Percentiles rank a stretch among this genome's conserved stretches.
phyloP scores from a whole-genome alignment of 1,140 invertebrate genomes.

The Frieseomelitta varia region DNA sequence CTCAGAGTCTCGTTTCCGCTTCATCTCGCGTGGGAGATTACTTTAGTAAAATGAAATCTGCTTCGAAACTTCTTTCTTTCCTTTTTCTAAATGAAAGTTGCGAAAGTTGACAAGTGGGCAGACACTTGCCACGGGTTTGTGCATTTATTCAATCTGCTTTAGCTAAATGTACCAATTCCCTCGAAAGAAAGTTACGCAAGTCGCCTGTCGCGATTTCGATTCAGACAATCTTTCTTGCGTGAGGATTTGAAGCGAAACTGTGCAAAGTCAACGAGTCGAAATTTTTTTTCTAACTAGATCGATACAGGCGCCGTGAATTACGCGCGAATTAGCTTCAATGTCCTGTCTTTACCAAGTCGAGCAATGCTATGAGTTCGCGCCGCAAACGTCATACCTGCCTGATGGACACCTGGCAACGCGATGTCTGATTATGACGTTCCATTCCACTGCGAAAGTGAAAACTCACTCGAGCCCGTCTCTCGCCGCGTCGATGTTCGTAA shows the following conservation, averaged over 20 bases:
- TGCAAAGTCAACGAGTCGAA: no score
- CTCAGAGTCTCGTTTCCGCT: not conserved
- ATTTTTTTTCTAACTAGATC: no score
- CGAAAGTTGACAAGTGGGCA: not conserved
- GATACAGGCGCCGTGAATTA: not conserved
- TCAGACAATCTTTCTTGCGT: no score
- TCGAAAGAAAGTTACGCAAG: no score
- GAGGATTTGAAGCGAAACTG: no score
- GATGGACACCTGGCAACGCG: not conserved
- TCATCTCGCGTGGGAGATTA: not conserved
- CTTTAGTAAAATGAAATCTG: no score
- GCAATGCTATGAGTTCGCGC: not conserved
- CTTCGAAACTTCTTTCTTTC: not conserved
- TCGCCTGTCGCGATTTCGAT: no score
- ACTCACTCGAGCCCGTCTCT: not conserved
- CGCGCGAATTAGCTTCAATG: slow-evolving; percentile 3
- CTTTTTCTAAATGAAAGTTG: not conserved
- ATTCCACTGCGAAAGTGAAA: not conserved
- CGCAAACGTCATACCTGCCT: slow-evolving; percentile 7
- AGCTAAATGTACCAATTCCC: no score
- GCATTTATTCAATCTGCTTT: no score
- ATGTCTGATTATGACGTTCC: slow-evolving; percentile 25
- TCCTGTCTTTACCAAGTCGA: not conserved
- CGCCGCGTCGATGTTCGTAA: not conserved
- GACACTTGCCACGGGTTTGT: no score